phyloP scores from a whole-genome alignment of 2,113 vertebrate genomes.

The Canis aureus region DNA sequence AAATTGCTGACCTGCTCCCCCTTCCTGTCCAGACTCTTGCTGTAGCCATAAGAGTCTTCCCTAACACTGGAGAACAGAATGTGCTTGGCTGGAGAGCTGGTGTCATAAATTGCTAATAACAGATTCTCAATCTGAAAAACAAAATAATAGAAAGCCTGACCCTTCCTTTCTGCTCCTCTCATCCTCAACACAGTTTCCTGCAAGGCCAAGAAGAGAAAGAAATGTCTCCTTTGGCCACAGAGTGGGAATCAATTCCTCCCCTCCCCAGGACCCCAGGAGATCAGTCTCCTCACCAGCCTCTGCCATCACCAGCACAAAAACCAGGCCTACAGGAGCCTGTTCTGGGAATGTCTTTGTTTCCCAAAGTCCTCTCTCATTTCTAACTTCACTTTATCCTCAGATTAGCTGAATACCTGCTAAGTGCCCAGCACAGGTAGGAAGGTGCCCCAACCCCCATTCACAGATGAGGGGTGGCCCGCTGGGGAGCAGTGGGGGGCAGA shows the following conservation, averaged over 20 bases:
- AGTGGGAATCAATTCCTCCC: background rate
- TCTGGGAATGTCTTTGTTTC: background rate
- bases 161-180: slow-evolving; percentile 52
- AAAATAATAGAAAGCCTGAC: slow-evolving; percentile 50
- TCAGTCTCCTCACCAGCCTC: background rate
- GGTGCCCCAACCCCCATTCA: background rate
- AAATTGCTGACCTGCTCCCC: background rate
- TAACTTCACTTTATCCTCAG: background rate
- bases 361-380: fast-evolving
- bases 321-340: background rate
- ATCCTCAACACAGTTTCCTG: background rate
- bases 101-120: slow-evolving; percentile 70
- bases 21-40: slow-evolving; percentile 61
- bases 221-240: background rate
- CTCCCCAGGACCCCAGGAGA: background rate
- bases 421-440: background rate
- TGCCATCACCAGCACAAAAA: background rate
- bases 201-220: background rate
- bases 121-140: slow-evolving; percentile 65
- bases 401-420: background rate
- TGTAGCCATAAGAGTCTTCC: background rate
- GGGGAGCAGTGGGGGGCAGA: background rate
- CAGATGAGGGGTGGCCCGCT: background rate
- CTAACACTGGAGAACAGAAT: slow-evolving; percentile 68
- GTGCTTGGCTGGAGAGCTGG: slow-evolving; percentile 72